These are phyloP conservation scores for Odobenus rosmarus DNA, from an alignment of 2,113 vertebrate genomes.

Conservation along the genomic window DNA sequence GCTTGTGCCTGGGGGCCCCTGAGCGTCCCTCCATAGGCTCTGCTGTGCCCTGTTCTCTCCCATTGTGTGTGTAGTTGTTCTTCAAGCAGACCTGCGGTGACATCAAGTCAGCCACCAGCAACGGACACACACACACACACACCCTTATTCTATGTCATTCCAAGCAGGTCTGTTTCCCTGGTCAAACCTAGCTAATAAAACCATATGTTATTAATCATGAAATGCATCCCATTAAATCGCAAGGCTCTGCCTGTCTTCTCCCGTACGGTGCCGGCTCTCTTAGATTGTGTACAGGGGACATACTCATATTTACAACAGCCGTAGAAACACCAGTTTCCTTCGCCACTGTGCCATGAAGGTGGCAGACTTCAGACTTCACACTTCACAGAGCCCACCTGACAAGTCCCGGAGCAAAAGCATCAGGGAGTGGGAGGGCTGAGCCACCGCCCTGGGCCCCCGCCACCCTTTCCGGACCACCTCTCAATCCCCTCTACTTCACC, in stretches of 20 bases:
- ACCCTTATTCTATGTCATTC: neutral
- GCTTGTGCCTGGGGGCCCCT: neutral
- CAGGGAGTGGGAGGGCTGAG: neutral
- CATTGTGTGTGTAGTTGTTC: neutral
- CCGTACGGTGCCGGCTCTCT: neutral
- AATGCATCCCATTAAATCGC: neutral
- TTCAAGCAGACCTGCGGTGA: neutral
- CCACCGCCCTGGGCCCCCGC: neutral
- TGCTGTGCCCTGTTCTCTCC: no score
- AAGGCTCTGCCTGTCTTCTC: neutral
- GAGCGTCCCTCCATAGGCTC: neutral
- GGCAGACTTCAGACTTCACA: neutral
- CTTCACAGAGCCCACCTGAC: neutral
- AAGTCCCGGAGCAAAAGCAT: neutral
- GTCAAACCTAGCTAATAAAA: neutral
- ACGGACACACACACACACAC: neutral
- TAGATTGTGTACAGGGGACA: neutral
- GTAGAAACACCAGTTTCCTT: neutral
- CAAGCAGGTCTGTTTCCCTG: neutral
- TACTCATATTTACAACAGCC: neutral
- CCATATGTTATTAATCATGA: neutral
- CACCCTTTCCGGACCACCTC: neutral
- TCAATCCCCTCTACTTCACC: rapidly evolving
- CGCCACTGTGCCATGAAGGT: neutral
- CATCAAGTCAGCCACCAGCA: neutral